Evolutionary conservation across 2,888 invertebrate genomes (phyloP), one percentile per base, ranked within the genome.

Genomic region (Busseola fusca): DNA sequence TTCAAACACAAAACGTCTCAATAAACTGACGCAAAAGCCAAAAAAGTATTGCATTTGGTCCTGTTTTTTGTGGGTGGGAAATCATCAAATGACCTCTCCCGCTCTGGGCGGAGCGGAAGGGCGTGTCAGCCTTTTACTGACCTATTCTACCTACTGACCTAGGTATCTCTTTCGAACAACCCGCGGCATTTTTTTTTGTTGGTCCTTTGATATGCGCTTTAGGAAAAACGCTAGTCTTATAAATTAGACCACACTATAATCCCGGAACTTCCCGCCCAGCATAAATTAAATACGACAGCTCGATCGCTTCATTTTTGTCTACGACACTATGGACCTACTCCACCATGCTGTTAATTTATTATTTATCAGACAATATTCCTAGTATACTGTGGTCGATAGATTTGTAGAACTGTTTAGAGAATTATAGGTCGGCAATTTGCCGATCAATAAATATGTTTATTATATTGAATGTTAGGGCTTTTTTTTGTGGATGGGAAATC

Each of bases 271-370:
- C 40, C 37, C 34, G 14, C 63, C 45, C 54, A 74, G 64, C 56
- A 76, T 78, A 80, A 80, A 82, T 82, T 73, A 84, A 78, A 74
- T 56, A 68, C 63, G 74, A 72, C 71, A 78, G 77, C 56, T 76
- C 58, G 37, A 82, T 73, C 65, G 77, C 64, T 80, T 78, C 59
- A 77, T 82, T 80, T 77, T 77, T 74, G 74, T 69, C 68, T 71
- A 69, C 40, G 64, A 67, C 45, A 79, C 59, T 52, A 69, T 16
- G 30, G 2, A 5, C 12, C 5, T 42, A 27, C 16, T 52, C 14
- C 16, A 50, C 18, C 30, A 12, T 1, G 40, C n/a, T 69, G 50
- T 48, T 48, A 48, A n/a, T 68, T 73, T 73, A 72, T 76, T 69
- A 75, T 72, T 68, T 66, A 63, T n/a, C n/a, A 56, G 25, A 16